These are phyloP conservation scores for Baronia brevicornis DNA, from an alignment of 2,888 invertebrate genomes.

Conservation along the genomic window DNA sequence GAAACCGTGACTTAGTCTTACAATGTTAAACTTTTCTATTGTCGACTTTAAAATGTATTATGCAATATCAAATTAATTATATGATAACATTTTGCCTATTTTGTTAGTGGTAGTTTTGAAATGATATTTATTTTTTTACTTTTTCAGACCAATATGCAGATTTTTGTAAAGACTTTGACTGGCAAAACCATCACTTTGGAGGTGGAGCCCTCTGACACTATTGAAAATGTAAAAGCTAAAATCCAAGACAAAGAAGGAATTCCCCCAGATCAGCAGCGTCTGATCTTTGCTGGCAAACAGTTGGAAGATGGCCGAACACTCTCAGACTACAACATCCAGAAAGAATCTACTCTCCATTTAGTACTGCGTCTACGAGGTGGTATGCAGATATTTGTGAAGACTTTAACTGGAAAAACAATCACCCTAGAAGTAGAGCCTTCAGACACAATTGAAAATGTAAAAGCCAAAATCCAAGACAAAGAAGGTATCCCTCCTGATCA, in stretches of 20 bases:
- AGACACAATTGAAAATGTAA: constrained; percentile 12
- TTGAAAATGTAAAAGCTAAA: constrained; percentile 11
- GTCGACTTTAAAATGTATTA: too few relatives aligned
- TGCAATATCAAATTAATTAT: too few relatives aligned
- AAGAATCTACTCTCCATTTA: constrained; percentile 84
- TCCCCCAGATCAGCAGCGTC: constrained; percentile 11
- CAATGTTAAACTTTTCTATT: too few relatives aligned
- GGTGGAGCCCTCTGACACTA: constrained; percentile 46
- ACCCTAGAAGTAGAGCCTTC: constrained; percentile 8
- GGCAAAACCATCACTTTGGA: constrained; percentile 90
- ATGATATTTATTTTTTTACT: neutral
- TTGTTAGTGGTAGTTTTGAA: neutral
- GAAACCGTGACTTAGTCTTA: too few relatives aligned
- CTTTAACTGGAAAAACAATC: constrained; percentile 12
- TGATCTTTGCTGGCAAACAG: constrained; percentile 11
- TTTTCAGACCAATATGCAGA: constrained; percentile 77
- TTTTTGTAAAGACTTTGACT: constrained; percentile 88
- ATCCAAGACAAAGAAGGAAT: constrained; percentile 12
- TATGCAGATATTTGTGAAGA: constrained; percentile 11
- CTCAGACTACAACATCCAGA: constrained; percentile 87
- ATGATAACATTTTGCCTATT: neutral
- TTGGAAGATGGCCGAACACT: constrained; percentile 90
- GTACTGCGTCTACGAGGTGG: constrained; percentile 6
- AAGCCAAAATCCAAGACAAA: constrained; percentile 11
- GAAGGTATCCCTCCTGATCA: constrained; percentile 12